Percentiles rank a stretch among this genome's conserved stretches.
Evolutionary conservation across 2,797 vertebrate species (phyloP).

Genomic region (Siniperca obscura): DNA sequence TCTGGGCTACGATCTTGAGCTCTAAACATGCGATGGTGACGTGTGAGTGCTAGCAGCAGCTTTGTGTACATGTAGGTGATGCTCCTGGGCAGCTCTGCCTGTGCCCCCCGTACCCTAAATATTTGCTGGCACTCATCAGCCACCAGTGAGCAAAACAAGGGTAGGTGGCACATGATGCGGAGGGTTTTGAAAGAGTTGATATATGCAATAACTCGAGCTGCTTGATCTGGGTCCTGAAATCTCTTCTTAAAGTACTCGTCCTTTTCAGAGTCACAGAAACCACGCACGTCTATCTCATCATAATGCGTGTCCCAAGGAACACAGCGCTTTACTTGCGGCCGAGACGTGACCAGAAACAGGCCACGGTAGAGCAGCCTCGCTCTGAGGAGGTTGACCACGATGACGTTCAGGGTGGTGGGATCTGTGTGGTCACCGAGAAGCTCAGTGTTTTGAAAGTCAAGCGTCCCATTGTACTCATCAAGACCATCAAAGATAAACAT

Average conservation of each 20-base stretch:
- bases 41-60: constrained; percentile 70
- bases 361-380: constrained; percentile 67
- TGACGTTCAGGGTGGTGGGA: constrained; percentile 39
- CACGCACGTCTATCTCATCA: constrained; percentile 73
- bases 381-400: constrained; percentile 82
- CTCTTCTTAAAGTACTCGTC: constrained; percentile 80
- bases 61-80: constrained; percentile 83
- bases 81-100: constrained; percentile 63
- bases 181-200: constrained; percentile 77
- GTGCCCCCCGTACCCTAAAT: constrained; percentile 40
- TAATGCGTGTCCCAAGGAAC: constrained; percentile 73
- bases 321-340: constrained; percentile 48
- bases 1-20: constrained; percentile 8
- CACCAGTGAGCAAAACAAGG: constrained; percentile 78
- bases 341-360: constrained; percentile 67
- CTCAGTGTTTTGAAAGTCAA: constrained; percentile 73
- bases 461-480: constrained; percentile 74
- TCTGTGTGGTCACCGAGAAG: constrained; percentile 51
- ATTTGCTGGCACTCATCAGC: constrained; percentile 61
- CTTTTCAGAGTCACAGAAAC: constrained; percentile 76
- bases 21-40: constrained; percentile 36
- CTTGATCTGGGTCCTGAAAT: constrained; percentile 71
- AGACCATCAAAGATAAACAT: constrained; percentile 85
- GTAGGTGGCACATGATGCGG: constrained; percentile 85
- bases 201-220: constrained; percentile 69